Base-by-base conservation (phyloP, 2,113 vertebrate species). In the Thryonomys swinderianus region DNA sequence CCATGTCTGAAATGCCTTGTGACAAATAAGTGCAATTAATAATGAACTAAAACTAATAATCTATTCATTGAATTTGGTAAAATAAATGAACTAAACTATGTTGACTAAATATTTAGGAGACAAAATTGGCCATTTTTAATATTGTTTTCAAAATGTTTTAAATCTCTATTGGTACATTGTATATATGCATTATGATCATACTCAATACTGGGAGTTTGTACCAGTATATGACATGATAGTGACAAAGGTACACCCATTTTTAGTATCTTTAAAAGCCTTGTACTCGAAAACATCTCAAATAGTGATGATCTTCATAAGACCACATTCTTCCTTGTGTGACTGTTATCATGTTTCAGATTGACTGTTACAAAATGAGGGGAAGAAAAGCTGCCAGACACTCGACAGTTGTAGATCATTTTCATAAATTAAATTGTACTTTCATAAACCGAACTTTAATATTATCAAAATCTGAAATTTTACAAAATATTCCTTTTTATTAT, bases 21-120 rank as follows among this genome's bases (percentile, higher is more conserved):
- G 40, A 61, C 7, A 61, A 71, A 74, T n/a, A 3, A 62, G 48
- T 34, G 30, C 94, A 71, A 78, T 88, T 11, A 92, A 37, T n/a
- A n/a, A n/a, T n/a, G n/a, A 71, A 78, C 85, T 11, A 92, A 37
- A n/a, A n/a, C n/a, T n/a, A n/a, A n/a, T 21, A 59, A 88, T 14
- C n/a, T 21, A 12, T 1, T 82, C 5, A 42, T 57, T 83, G 82
- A 61, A 40, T 80, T 88, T 34, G n/a, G 25, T 86, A n/a, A 91
- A 80, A 94, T 84, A 71, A 88, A 76, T 93, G 40, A 51, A 37
- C 6, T n/a, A n/a, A n/a, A n/a, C n/a, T n/a, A 76, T 40, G 32
- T 67, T 92, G 71, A 32, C 27, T 90, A 89, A 89, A 95, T 66
- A 91, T 78, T 59, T 92, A n/a, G 51, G 85, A 71, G 81, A 4